phyloP scores from a whole-genome alignment of 2,113 vertebrate genomes.

The Setophaga kirtlandii region DNA sequence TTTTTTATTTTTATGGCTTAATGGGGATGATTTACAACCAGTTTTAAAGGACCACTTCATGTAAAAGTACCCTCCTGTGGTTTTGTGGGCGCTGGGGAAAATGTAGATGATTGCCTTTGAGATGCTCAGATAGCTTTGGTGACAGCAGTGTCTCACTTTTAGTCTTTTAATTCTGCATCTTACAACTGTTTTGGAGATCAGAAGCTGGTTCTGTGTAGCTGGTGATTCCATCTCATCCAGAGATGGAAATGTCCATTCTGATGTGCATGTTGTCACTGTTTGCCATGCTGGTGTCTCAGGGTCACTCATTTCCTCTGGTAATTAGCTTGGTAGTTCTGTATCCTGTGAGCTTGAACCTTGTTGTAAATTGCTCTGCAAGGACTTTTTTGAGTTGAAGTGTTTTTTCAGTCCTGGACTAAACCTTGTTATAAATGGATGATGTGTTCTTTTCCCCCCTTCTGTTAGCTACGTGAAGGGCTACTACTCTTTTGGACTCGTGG shows the following conservation, averaged over 20 bases:
- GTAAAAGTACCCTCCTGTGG: not conserved
- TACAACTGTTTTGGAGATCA: rapidly evolving
- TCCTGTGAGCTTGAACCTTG: not conserved
- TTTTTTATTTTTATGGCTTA: not conserved
- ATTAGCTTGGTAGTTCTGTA: not conserved
- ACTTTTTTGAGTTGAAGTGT: not conserved
- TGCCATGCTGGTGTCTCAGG: not conserved
- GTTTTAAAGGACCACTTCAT: not conserved
- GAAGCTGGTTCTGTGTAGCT: not conserved
- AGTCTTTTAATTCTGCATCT: not conserved
- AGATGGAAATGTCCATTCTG: not conserved
- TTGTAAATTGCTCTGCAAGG: not conserved
- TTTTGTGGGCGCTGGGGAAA: not conserved
- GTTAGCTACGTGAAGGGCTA: conserved; percentile 90
- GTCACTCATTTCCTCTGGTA: not conserved
- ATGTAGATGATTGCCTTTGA: not conserved
- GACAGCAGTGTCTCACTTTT: not conserved
- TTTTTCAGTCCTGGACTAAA: not conserved
- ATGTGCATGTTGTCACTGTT: not conserved
- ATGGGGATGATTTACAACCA: not conserved
- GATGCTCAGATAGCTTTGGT: not conserved
- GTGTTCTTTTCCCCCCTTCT: not conserved
- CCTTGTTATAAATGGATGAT: not conserved
- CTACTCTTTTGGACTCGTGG: conserved; percentile 91
- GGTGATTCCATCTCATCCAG: not conserved